phyloP scores from a whole-genome alignment of 2,113 vertebrate genomes.

The Neotoma lepida region DNA sequence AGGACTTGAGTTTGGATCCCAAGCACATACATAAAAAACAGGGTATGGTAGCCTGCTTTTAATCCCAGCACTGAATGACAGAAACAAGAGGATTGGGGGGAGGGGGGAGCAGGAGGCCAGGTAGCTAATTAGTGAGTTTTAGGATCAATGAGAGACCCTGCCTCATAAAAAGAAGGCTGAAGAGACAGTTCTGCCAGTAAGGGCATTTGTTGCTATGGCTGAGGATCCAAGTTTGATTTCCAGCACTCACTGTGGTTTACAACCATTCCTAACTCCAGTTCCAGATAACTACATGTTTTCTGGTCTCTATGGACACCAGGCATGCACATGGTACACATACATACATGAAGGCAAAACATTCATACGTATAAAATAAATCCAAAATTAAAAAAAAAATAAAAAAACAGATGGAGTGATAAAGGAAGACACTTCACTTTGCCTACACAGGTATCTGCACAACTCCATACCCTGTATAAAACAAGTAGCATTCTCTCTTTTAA shows the following conservation, averaged over 20 bases:
- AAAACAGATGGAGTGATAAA: not conserved
- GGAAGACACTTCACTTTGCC: not conserved
- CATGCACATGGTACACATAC: not conserved
- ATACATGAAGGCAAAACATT: not conserved
- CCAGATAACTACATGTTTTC: not conserved
- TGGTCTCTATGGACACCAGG: not conserved
- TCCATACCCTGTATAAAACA: not conserved
- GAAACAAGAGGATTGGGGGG: not conserved
- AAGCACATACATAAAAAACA: not conserved
- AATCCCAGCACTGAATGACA: not conserved
- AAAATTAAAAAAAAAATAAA: not conserved
- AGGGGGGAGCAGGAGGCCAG: not conserved
- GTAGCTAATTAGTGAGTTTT: not conserved
- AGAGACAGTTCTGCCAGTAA: not conserved
- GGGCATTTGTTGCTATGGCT: not conserved
- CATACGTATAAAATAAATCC: not conserved
- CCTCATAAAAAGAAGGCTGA: not conserved
- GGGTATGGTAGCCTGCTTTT: not conserved
- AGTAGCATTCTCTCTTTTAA: conserved; percentile 41
- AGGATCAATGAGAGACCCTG: not conserved
- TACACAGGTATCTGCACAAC: not conserved
- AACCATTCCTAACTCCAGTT: not conserved
- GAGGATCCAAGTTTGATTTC: not conserved
- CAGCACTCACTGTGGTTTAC: not conserved
- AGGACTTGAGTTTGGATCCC: not conserved